phyloP scores from a whole-genome alignment of 2,113 vertebrate genomes.

The Cathartes aura region DNA sequence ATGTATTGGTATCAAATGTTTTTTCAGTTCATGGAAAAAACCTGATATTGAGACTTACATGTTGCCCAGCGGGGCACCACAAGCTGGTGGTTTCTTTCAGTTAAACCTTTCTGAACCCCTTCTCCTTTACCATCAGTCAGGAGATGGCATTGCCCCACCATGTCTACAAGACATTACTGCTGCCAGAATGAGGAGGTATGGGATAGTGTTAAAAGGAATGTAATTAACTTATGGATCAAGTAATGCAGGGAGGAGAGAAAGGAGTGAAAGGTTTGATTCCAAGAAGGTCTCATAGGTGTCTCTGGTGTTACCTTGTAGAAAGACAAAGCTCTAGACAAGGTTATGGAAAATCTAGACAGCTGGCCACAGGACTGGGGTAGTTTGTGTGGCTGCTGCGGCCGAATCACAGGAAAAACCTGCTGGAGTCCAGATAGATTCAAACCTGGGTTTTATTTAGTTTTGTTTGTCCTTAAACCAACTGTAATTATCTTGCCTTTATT shows the following conservation, averaged over 20 bases:
- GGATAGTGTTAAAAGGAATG: not conserved
- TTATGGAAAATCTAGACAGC: not conserved
- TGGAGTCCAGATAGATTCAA: not conserved
- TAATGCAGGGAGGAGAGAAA: not conserved
- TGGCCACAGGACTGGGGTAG: not conserved
- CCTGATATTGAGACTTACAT: accelerated
- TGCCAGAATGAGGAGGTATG: not conserved
- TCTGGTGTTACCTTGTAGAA: not conserved
- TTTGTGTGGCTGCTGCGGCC: not conserved
- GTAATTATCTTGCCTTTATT: not conserved
- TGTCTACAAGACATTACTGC: not conserved
- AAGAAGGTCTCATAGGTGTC: not conserved
- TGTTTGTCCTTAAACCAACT: not conserved
- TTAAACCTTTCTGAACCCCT: not conserved
- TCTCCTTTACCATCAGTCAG: not conserved
- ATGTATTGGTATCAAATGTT: not conserved
- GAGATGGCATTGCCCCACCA: not conserved
- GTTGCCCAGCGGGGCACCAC: not conserved
- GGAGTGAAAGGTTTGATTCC: not conserved
- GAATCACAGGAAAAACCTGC: not conserved
- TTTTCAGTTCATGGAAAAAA: not conserved
- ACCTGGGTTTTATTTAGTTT: not conserved
- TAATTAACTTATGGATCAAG: not conserved
- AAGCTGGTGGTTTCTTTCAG: not conserved
- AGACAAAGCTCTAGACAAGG: not conserved